phyloP scores from a whole-genome alignment of 2,113 vertebrate genomes.

The Accipiter cooperii region DNA sequence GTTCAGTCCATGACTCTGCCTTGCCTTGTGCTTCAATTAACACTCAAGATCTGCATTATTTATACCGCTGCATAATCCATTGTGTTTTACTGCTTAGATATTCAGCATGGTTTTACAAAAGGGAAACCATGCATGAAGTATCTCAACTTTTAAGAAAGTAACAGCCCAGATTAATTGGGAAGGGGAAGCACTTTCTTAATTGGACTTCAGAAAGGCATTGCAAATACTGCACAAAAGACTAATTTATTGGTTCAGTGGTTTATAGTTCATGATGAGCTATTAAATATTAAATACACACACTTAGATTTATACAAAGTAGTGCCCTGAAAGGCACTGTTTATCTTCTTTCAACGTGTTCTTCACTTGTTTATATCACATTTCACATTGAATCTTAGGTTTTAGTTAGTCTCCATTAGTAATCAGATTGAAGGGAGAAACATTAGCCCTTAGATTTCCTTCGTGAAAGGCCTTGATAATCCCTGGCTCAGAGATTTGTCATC shows the following conservation, averaged over 20 bases:
- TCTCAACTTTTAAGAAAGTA: slow-evolving; percentile 27
- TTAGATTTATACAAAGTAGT: not conserved
- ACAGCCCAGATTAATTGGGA: slow-evolving; percentile 27
- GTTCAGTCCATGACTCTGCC: not conserved
- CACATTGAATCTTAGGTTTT: not conserved
- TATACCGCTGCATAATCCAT: not conserved
- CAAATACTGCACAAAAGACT: slow-evolving; percentile 9
- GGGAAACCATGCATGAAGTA: slow-evolving; percentile 33
- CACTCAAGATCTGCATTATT: slow-evolving; percentile 23
- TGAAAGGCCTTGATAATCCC: not conserved
- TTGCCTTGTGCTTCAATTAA: slow-evolving; percentile 32
- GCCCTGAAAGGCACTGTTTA: not conserved
- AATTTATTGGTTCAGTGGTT: slow-evolving; percentile 38
- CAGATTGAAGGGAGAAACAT: not conserved
- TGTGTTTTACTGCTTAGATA: not conserved
- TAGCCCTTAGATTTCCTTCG: not conserved
- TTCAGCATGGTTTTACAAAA: not conserved
- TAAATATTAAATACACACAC: slow-evolving; percentile 20
- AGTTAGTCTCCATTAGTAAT: not conserved
- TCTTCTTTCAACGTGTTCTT: not conserved
- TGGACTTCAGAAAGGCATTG: slow-evolving; percentile 10
- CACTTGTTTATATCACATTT: not conserved
- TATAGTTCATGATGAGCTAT: not conserved
- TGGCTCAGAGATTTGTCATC: not conserved
- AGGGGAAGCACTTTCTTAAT: not conserved